Percentiles rank a stretch among this genome's conserved stretches.
Conservation (phyloP, 2,888 invertebrate species). For the Myopa testacea region DNA sequence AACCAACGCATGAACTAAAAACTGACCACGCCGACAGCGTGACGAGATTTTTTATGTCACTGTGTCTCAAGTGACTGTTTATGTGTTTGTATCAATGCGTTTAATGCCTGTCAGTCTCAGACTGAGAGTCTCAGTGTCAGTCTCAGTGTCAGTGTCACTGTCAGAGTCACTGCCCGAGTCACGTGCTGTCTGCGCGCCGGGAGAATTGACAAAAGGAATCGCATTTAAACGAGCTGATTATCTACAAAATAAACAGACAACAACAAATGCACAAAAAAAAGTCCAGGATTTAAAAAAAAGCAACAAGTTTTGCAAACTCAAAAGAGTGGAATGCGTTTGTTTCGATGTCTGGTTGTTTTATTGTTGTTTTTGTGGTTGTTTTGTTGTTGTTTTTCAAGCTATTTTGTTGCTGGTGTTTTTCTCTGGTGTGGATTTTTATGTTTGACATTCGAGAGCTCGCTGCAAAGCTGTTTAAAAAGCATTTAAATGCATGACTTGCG, state of each 20-base stretch:
- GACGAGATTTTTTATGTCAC: not conserved
- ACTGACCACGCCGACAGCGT: not conserved
- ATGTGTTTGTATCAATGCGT: not conserved
- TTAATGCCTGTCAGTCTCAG: not conserved
- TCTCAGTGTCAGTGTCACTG: not conserved
- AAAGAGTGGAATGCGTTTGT: not conserved
- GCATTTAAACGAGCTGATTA: not conserved
- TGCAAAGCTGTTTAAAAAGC: not conserved
- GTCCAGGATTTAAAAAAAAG: not conserved
- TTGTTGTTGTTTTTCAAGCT: not conserved
- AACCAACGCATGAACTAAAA: slow-evolving; percentile 1
- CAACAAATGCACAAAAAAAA: not conserved
- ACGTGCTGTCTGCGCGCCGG: not conserved
- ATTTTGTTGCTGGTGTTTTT: not conserved
- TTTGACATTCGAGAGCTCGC: slow-evolving; percentile 22
- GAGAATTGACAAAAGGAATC: not conserved
- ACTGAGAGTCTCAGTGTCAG: not conserved
- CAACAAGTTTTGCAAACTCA: too few relatives aligned
- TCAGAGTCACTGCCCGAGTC: not conserved
- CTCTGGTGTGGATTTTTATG: slow-evolving; percentile 2
- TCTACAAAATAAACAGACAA: not conserved
- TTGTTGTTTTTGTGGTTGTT: not conserved
- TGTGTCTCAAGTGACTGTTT: not conserved
- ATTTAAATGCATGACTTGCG: slow-evolving; percentile 7
- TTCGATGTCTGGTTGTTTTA: not conserved